Base-by-base conservation (phyloP, 2,797 vertebrate species). In the Bufotes viridis region DNA sequence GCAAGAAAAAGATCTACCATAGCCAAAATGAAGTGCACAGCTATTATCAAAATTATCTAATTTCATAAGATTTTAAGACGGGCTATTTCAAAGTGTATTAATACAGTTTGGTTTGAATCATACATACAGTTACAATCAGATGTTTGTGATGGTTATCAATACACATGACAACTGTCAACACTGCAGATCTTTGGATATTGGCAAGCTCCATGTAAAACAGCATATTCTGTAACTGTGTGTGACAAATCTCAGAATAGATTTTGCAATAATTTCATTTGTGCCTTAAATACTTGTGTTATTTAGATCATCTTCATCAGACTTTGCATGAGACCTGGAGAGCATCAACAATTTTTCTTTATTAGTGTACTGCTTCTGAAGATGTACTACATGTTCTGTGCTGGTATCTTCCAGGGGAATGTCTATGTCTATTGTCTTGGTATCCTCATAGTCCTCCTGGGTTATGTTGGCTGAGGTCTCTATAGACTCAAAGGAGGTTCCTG, bases 401-500 rank as follows among this genome's bases (percentile, higher is more conserved):
- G 91, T 89, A 67, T 78, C 90, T 90, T 92, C 90, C 6, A 86
- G 78, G 72, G 87, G 26, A 72, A 26, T 90, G 57, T 94, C 92
- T 55, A 90, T 92, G 89, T 22, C 93, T 9, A 60, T 67, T 85
- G 79, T 76, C 86, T 94, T 92, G 63, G 84, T 90, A 67, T 84
- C 90, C 81, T 91, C 94, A n/a, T 91, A 90, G 91, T 93, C 95
- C 79, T 93, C 95, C 76, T 90, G 93, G 90, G 86, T 91, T 91
- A 92, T 88, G 89, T 93, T 90, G 91, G 92, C 93, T 82, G 91
- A 82, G 81, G 94, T 93, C 51, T 95, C 95, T 22, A 96, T 91
- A 22, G 96, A 96, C 91, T 98, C 96, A 90, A 96, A 94, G 82
- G 97, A 98, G 92, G 98, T 96, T 82, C 96, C 96, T 55, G 95